Evolutionary conservation across 1,140 invertebrate species (phyloP).

Genomic region (Apis florea): DNA sequence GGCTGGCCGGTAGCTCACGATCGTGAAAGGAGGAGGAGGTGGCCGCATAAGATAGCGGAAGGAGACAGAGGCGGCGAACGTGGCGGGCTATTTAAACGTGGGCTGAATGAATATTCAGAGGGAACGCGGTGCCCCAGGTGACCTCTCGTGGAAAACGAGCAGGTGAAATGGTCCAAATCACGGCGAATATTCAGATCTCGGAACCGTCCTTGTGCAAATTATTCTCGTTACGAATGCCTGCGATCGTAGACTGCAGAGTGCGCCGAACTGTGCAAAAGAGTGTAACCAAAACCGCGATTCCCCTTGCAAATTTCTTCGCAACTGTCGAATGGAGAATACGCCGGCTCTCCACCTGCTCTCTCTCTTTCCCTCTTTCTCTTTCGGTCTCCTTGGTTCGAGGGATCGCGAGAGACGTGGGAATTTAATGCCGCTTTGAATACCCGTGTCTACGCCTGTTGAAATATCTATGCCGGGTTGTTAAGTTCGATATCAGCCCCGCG

Average conservation of each 20-base stretch:
- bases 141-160: conserved; percentile 66
- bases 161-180: conserved; percentile 68
- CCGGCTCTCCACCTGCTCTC: background rate
- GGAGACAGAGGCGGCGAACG: conserved; percentile 14
- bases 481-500: conserved; percentile 7
- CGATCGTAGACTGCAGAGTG: conserved; percentile 43
- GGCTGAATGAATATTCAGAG: conserved; percentile 65
- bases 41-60: background rate
- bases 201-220: conserved; percentile 49
- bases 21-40: background rate
- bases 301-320: conserved; percentile 48
- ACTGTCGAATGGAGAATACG: conserved; percentile 5
- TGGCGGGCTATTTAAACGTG: conserved; percentile 61
- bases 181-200: conserved; percentile 61
- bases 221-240: conserved; percentile 57
- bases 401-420: background rate
- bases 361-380: background rate
- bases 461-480: conserved; percentile 9
- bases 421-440: conserved; percentile 26
- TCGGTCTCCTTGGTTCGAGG: too few species aligned
- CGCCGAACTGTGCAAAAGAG: conserved; percentile 34
- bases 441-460: background rate
- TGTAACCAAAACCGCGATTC: conserved; percentile 48
- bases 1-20: conserved; percentile 14
- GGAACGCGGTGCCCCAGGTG: conserved; percentile 55